phyloP scores from a whole-genome alignment of 2,113 vertebrate species.

The Coregonus clupeaformis region DNA sequence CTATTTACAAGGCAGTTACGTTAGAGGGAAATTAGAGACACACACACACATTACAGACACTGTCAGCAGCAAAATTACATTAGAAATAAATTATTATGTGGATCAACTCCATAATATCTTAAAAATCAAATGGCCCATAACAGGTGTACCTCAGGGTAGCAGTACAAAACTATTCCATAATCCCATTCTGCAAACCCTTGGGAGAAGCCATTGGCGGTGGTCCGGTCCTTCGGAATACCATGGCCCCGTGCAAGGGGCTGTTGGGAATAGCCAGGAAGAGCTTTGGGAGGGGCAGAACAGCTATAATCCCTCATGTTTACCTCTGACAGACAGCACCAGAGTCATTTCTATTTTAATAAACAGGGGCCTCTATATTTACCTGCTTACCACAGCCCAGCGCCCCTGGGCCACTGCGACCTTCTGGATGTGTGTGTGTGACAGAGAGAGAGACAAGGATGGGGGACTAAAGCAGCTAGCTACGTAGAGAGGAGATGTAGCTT shows the following conservation, averaged over 20 bases:
- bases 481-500: constrained; percentile 53
- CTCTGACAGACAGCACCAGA: constrained; percentile 48
- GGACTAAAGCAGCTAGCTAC: constrained; percentile 65
- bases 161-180: background rate
- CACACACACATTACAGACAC: background rate
- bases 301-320: constrained; percentile 49
- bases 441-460: constrained; percentile 56
- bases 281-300: constrained; percentile 12
- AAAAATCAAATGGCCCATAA: background rate
- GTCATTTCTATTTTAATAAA: constrained; percentile 67
- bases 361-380: constrained; percentile 70
- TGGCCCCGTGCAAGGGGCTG: background rate
- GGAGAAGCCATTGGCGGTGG: constrained; percentile 2
- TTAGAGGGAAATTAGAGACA: constrained; percentile 29
- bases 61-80: background rate
- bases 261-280: constrained; percentile 25
- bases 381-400: constrained; percentile 70
- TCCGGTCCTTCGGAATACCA: background rate
- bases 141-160: no score
- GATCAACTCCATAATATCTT: background rate
- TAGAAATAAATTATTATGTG: no score
- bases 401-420: constrained; percentile 59
- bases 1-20: constrained; percentile 35
- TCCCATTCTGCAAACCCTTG: background rate
- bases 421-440: constrained; percentile 5